Evolutionary conservation across 1,140 invertebrate species (phyloP).

Genomic region (Sipha flava): DNA sequence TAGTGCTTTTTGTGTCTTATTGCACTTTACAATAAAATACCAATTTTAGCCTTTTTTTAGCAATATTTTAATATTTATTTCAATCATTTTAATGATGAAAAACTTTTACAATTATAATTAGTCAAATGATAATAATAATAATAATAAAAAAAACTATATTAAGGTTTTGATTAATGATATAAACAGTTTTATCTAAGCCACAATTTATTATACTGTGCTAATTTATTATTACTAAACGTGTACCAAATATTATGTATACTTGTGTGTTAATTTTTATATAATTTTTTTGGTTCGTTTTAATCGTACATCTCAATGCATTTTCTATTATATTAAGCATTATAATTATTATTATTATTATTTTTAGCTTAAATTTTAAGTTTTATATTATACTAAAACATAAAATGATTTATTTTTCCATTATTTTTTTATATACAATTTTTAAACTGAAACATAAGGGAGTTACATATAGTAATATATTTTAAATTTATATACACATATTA

Average conservation of each 20-base stretch:
- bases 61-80: slow-evolving; percentile 20
- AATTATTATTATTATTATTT: slow-evolving; percentile 21
- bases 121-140: slow-evolving; percentile 3
- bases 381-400: slow-evolving; percentile 2
- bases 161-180: neutral
- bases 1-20: slow-evolving; percentile 2
- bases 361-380: slow-evolving; percentile 32
- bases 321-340: slow-evolving; percentile 15
- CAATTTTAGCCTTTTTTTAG: slow-evolving; percentile 8
- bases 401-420: slow-evolving; percentile 32
- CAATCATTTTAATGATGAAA: neutral
- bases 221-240: slow-evolving; percentile 7
- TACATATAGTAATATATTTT: slow-evolving; percentile 14
- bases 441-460: neutral
- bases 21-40: neutral
- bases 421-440: slow-evolving; percentile 28
- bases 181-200: slow-evolving; percentile 3
- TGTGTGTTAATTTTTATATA: slow-evolving; percentile 10
- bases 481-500: neutral
- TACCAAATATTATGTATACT: slow-evolving; percentile 31
- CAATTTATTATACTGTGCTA: neutral
- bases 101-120: neutral
- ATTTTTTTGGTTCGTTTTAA: slow-evolving; percentile 2
- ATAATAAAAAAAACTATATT: neutral
- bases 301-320: slow-evolving; percentile 20